A percentile compares a stretch with the other conserved stretches of the same genome.
These are phyloP conservation scores for Vombatus ursinus DNA, from an alignment of 2,113 vertebrate genomes.

Conservation along the genomic window DNA sequence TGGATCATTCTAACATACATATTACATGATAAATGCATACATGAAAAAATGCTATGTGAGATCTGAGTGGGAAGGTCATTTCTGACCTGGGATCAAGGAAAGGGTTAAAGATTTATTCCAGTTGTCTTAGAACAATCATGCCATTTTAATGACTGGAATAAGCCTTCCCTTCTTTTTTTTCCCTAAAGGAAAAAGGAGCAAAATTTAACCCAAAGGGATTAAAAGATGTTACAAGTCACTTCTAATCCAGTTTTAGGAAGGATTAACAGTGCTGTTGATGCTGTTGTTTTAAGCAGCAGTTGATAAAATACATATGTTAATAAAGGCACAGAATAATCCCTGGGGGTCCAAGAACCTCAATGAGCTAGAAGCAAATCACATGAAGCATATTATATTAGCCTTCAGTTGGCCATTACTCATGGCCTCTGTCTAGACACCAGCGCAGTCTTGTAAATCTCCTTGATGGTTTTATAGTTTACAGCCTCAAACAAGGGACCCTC, in stretches of 20 bases:
- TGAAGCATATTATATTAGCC: constrained; percentile 64
- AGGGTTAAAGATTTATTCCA: constrained; percentile 67
- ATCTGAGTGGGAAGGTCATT: neutral
- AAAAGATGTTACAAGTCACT: constrained; percentile 61
- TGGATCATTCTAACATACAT: neutral
- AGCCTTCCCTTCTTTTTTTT: neutral
- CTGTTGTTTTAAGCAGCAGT: constrained; percentile 32
- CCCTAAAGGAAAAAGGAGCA: neutral
- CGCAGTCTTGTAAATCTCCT: neutral
- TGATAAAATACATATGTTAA: constrained; percentile 52
- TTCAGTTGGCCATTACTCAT: constrained; percentile 34
- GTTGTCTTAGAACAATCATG: constrained; percentile 38
- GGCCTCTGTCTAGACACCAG: neutral
- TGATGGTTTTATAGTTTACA: neutral
- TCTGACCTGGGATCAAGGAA: neutral
- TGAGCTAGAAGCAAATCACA: constrained; percentile 63
- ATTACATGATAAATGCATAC: neutral
- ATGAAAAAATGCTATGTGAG: neutral
- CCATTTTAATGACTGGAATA: constrained; percentile 51
- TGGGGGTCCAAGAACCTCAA: constrained; percentile 33
- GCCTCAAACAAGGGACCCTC: constrained; percentile 5
- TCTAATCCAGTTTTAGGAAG: constrained; percentile 60
- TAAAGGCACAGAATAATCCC: constrained; percentile 46
- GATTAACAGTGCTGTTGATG: constrained; percentile 51
- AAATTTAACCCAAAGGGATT: constrained; percentile 15